Evolutionary conservation across 2,113 vertebrate genomes (phyloP), one percentile per base, ranked within the genome.

Genomic region (Callospermophilus lateralis): DNA sequence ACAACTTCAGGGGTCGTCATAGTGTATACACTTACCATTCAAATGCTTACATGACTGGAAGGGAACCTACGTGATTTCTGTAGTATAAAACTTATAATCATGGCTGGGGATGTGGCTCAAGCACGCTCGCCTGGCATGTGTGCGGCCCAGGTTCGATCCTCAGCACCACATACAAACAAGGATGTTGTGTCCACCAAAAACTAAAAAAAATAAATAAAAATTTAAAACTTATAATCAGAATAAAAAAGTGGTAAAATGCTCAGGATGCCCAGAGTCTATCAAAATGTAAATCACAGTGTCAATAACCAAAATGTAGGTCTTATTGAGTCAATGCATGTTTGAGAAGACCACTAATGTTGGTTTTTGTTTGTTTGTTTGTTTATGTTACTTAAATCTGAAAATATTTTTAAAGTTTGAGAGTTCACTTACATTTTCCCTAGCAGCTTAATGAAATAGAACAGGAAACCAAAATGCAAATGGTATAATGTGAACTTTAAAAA

Each of bases 151-250:
- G n/a, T n/a, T n/a, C n/a, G n/a, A n/a, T n/a, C n/a, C n/a, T n/a
- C n/a, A n/a, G n/a, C n/a, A n/a, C n/a, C n/a, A n/a, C n/a, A n/a
- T n/a, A n/a, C n/a, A n/a, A n/a, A n/a, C n/a, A n/a, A n/a, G n/a
- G n/a, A n/a, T n/a, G n/a, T n/a, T n/a, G n/a, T n/a, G n/a, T n/a
- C n/a, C n/a, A n/a, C n/a, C n/a, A n/a, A n/a, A n/a, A n/a, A n/a
- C n/a, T n/a, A n/a, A n/a, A n/a, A n/a, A n/a, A n/a, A n/a, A n/a
- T n/a, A n/a, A n/a, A n/a, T n/a, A n/a, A n/a, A n/a, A n/a, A n/a
- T n/a, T n/a, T 78, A 19, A 95, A 88, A 61, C 39, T 94, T 93
- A 73, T 28, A 78, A 30, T 78, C 61, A 90, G 39, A 90, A 63
- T 39, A 53, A 76, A 51, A 88, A 84, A 90, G 51, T 26, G 24